Conservation (phyloP, 2,113 vertebrate species). For the Zingel zingel region DNA sequence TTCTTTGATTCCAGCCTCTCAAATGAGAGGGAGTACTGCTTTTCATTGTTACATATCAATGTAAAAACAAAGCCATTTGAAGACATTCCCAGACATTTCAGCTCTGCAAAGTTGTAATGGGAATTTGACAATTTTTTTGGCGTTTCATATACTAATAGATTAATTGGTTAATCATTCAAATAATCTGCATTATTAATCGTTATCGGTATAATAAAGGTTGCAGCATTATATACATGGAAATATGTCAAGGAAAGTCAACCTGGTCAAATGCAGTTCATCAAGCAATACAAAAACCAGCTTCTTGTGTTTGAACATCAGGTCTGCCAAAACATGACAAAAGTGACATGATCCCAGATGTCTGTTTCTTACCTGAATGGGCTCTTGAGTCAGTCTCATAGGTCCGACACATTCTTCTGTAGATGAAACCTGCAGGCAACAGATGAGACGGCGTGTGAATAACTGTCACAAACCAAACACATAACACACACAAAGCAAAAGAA, state of each 20-base stretch:
- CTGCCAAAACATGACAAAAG: background rate
- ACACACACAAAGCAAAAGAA: background rate
- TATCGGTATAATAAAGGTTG: background rate
- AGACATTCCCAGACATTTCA: background rate
- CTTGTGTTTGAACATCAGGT: background rate
- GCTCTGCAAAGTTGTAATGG: background rate
- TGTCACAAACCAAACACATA: background rate
- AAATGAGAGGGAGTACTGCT: background rate
- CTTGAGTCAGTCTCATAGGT: conserved; percentile 94
- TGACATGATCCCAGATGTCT: background rate
- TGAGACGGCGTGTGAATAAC: background rate
- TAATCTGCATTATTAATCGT: background rate
- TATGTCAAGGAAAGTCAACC: background rate
- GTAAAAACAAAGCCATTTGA: background rate
- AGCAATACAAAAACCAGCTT: background rate
- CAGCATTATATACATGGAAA: background rate
- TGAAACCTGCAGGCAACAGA: conserved; percentile 85
- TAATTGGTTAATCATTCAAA: background rate
- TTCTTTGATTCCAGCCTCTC: background rate
- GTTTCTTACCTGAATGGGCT: conserved; percentile 91
- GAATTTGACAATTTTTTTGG: background rate
- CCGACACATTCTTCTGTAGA: conserved; percentile 91
- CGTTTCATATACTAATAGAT: background rate
- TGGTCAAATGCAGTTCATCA: background rate
- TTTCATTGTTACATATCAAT: background rate